Evolutionary conservation across 1,140 invertebrate species (phyloP).

Genomic region (Cydia strobilella): DNA sequence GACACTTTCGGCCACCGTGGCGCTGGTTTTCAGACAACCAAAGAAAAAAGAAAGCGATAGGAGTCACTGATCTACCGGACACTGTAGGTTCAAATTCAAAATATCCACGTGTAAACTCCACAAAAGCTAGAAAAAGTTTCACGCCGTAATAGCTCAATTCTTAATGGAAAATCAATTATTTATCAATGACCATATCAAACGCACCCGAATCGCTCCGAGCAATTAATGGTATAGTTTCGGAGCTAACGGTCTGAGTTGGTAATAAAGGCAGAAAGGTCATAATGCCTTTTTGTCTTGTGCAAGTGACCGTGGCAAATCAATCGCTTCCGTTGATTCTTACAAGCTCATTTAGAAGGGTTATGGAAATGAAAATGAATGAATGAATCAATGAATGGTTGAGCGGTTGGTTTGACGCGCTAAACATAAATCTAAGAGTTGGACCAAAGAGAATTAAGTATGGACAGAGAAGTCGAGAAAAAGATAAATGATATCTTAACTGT

Average conservation of each 20-base stretch:
- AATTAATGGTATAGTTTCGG: not conserved
- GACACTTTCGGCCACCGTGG: not conserved
- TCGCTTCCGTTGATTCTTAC: not conserved
- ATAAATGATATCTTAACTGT: too few relatives aligned
- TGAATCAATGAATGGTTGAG: too few relatives aligned
- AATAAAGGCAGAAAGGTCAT: not conserved
- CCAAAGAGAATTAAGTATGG: too few relatives aligned
- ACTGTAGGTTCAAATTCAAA: not conserved
- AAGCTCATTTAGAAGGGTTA: not conserved
- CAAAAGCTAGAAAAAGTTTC: not conserved
- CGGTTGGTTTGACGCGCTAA: not conserved
- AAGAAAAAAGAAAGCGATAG: not conserved
- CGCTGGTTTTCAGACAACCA: not conserved
- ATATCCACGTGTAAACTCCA: not conserved
- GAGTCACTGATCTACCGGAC: not conserved
- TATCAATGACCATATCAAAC: conserved; percentile 1
- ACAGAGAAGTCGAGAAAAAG: too few relatives aligned
- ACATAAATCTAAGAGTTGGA: too few relatives aligned
- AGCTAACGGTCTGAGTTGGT: not conserved
- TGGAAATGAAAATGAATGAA: not conserved
- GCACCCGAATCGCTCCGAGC: not conserved
- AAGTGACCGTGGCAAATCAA: not conserved
- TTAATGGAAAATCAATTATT: conserved; percentile 3
- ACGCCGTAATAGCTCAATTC: not conserved
- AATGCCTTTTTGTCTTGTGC: not conserved